A percentile compares a stretch with the other conserved stretches of the same genome.
phyloP scores from a whole-genome alignment of 1,140 invertebrate species.

The Penaeus chinensis region DNA sequence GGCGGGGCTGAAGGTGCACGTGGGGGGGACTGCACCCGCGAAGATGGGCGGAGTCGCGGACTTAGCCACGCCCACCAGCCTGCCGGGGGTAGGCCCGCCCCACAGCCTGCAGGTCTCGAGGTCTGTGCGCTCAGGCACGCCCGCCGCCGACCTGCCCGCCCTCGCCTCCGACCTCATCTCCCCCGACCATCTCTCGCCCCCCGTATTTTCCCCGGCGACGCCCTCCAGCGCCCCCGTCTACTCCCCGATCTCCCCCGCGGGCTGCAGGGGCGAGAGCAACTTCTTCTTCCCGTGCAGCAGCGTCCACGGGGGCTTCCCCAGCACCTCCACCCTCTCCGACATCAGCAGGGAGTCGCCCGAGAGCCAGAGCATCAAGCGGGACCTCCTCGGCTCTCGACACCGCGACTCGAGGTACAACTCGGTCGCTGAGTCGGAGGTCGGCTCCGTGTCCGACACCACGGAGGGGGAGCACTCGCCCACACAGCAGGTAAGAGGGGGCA shows the following conservation, averaged over 20 bases:
- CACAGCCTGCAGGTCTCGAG: not conserved
- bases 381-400: conserved; percentile 34
- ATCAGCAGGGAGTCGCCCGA: conserved; percentile 42
- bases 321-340: conserved; percentile 45
- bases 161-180: conserved; percentile 32
- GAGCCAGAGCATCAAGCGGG: conserved; percentile 47
- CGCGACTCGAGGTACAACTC: conserved; percentile 48
- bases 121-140: not conserved
- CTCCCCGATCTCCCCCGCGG: conserved; percentile 43
- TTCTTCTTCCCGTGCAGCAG: conserved; percentile 31
- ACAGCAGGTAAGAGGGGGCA: conserved; percentile 9
- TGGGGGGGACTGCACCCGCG: conserved; percentile 33
- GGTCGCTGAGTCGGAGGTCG: conserved; percentile 46
- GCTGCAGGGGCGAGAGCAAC: conserved; percentile 22
- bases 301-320: not conserved
- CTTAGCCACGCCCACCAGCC: not conserved
- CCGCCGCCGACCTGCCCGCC: conserved; percentile 31
- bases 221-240: conserved; percentile 12
- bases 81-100: not conserved
- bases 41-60: too few relatives aligned
- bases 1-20: conserved; percentile 35
- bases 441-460: conserved; percentile 42
- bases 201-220: conserved; percentile 33
- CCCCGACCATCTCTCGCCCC: conserved; percentile 22
- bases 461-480: conserved; percentile 51